These are phyloP conservation scores for Hydrozoanthus tunicans DNA, from an alignment of 64 coral and sea anemone species.

Conservation along the genomic window DNA sequence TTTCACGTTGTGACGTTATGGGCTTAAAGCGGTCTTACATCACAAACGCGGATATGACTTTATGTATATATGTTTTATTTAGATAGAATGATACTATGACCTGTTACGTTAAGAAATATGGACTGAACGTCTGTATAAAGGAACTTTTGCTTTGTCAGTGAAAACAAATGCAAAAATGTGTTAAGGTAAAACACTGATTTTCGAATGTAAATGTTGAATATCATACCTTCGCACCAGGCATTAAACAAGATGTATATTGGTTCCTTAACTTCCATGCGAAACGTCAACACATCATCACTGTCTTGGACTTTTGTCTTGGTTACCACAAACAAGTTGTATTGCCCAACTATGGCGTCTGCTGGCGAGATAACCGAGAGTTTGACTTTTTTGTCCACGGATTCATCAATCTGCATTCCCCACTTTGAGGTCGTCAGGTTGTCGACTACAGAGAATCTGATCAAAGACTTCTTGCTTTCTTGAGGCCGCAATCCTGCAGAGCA, in stretches of 20 bases:
- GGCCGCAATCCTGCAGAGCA: conserved; percentile 57
- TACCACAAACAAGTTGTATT: conserved; percentile 37
- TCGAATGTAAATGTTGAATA: too few species aligned
- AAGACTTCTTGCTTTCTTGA: conserved; percentile 58
- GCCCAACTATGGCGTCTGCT: conserved; percentile 35
- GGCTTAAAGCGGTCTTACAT: too few species aligned
- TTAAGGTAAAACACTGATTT: neutral
- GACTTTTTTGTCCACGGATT: conserved; percentile 11
- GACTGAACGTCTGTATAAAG: too few species aligned
- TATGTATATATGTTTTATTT: too few species aligned
- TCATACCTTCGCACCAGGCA: conserved; percentile 43
- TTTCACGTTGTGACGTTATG: too few species aligned
- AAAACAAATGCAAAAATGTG: too few species aligned
- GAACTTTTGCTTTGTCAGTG: too few species aligned
- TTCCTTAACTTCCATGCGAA: conserved; percentile 8
- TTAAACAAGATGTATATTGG: conserved; percentile 36
- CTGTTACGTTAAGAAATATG: too few species aligned
- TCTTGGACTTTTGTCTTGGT: conserved; percentile 27
- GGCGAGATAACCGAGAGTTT: conserved; percentile 46
- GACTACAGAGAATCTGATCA: conserved; percentile 21
- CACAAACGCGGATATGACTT: too few species aligned
- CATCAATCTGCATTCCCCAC: conserved; percentile 39
- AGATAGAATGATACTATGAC: too few species aligned
- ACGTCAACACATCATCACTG: neutral
- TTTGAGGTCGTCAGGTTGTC: conserved; percentile 14